Conservation (phyloP, 2,888 invertebrate species). For the Synanthedon formicaeformis region DNA sequence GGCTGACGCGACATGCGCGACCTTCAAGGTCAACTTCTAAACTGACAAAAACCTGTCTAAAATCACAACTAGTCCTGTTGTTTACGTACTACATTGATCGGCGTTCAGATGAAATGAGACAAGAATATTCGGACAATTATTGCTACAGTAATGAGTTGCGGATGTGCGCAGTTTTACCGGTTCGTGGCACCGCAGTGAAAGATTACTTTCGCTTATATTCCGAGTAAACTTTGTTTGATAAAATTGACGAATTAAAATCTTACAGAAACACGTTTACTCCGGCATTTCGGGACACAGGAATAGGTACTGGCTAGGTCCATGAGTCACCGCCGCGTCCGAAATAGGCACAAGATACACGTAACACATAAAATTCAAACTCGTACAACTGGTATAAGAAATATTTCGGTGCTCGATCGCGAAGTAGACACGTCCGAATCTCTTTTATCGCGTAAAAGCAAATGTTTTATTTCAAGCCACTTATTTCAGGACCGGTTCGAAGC, state of each 20-base stretch:
- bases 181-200: too few species aligned
- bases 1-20: slow-evolving; percentile 34
- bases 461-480: slow-evolving; percentile 30
- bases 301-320: slow-evolving; percentile 18
- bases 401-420: slow-evolving; percentile 13
- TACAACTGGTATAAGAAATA: slow-evolving; percentile 11
- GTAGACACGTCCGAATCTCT: slow-evolving; percentile 27
- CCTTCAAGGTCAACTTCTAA: slow-evolving; percentile 23
- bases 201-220: too few species aligned
- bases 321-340: slow-evolving; percentile 30
- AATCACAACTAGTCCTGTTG: too few species aligned
- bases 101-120: too few species aligned
- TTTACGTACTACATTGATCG: too few species aligned
- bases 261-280: slow-evolving; percentile 6
- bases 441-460: slow-evolving; percentile 19
- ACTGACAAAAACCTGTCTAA: slow-evolving; percentile 8
- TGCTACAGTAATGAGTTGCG: too few species aligned
- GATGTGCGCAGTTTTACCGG: too few species aligned
- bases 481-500: slow-evolving; percentile 26
- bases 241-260: background rate
- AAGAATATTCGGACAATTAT: too few species aligned
- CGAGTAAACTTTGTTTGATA: too few species aligned
- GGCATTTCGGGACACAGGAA: slow-evolving; percentile 21
- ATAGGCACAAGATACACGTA: slow-evolving; percentile 24
- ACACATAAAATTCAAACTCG: slow-evolving; percentile 23